Conservation (phyloP, 2,797 vertebrate genomes). For the Enteromius radiatus region DNA sequence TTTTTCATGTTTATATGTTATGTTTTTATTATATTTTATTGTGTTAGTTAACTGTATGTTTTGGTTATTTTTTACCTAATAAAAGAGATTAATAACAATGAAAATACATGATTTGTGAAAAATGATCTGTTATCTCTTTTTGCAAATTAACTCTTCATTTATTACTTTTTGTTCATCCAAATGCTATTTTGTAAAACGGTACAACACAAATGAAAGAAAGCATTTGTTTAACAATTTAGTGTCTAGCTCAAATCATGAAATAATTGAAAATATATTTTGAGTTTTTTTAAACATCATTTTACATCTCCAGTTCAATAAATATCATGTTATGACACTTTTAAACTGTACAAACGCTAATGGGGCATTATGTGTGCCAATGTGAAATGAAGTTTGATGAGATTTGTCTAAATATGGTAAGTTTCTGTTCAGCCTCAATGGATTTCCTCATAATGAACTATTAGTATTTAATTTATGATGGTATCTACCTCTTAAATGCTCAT, state of each 20-base stretch:
- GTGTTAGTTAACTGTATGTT: too few species aligned
- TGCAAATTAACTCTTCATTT: too few species aligned
- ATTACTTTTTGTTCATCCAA: neutral
- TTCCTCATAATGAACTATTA: slow-evolving; percentile 55
- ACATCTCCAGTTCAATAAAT: slow-evolving; percentile 36
- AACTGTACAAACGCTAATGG: slow-evolving; percentile 51
- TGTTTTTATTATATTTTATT: too few species aligned
- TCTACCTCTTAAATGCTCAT: slow-evolving; percentile 49
- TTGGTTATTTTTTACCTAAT: too few species aligned
- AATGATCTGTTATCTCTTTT: too few species aligned
- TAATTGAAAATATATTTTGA: slow-evolving; percentile 16
- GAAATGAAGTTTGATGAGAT: slow-evolving; percentile 56
- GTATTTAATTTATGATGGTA: slow-evolving; percentile 55
- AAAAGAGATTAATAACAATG: too few species aligned
- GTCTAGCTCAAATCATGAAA: slow-evolving; percentile 6
- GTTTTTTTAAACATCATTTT: slow-evolving; percentile 8
- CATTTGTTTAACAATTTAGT: neutral
- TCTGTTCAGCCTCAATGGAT: slow-evolving; percentile 47
- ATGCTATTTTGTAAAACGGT: neutral
- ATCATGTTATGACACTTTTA: slow-evolving; percentile 37
- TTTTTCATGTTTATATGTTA: too few species aligned
- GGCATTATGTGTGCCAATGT: slow-evolving; percentile 46
- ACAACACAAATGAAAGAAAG: neutral
- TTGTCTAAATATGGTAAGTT: slow-evolving; percentile 50
- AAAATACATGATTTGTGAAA: too few species aligned